These are phyloP conservation scores for Pyrocephalus nanus DNA, from an alignment of 2,797 vertebrate species.

Conservation along the genomic window DNA sequence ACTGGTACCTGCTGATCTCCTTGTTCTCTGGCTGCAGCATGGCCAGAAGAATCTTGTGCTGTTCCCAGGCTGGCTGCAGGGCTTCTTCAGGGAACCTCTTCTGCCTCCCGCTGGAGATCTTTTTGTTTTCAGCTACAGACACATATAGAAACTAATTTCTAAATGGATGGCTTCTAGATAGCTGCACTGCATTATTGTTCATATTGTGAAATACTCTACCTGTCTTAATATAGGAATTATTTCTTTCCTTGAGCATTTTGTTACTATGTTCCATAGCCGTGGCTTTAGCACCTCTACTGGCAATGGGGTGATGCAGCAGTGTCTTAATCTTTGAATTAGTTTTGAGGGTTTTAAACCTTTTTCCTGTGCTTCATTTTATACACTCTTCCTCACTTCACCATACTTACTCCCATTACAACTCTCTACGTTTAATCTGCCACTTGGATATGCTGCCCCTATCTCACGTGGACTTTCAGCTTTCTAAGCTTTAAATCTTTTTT, in stretches of 20 bases:
- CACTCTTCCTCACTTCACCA: not conserved
- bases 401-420: not conserved
- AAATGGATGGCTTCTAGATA: not conserved
- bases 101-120: not conserved
- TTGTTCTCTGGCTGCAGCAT: not conserved
- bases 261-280: not conserved
- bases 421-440: not conserved
- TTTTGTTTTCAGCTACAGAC: not conserved
- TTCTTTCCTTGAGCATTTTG: not conserved
- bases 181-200: not conserved
- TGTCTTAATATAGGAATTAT: not conserved
- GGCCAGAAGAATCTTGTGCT: not conserved
- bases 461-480: not conserved
- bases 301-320: not conserved
- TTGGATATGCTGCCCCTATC: not conserved
- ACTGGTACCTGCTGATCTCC: conserved; percentile 49
- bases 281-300: conserved; percentile 60
- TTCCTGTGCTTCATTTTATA: not conserved
- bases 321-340: not conserved
- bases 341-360: not conserved
- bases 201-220: not conserved
- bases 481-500: not conserved
- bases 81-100: not conserved
- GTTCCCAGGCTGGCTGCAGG: not conserved
- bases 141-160: not conserved